Conservation (phyloP, 2,888 invertebrate genomes). For the Rugalucina vietnamica region DNA sequence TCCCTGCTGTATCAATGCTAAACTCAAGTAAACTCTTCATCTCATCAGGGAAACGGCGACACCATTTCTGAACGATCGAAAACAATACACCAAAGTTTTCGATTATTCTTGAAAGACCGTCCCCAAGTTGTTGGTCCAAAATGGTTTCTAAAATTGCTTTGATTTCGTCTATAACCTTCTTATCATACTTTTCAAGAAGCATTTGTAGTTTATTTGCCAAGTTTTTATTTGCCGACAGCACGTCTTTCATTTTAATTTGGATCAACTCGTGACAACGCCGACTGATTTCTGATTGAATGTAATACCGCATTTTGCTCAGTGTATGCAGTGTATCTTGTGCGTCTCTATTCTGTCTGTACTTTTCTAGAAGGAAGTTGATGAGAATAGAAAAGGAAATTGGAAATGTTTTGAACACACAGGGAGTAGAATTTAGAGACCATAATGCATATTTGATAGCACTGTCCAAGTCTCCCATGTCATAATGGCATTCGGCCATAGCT, state of each 20-base stretch:
- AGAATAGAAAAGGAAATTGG: not conserved
- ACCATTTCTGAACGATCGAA: not conserved
- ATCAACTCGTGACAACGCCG: not conserved
- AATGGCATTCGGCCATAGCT: not conserved
- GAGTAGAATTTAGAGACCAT: not conserved
- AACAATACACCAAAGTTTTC: not conserved
- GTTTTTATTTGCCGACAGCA: not conserved
- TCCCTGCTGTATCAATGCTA: not conserved
- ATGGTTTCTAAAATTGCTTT: not conserved
- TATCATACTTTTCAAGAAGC: not conserved
- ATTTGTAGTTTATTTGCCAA: not conserved
- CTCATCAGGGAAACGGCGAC: not conserved
- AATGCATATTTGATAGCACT: not conserved
- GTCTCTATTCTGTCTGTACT: not conserved
- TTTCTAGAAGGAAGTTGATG: not conserved
- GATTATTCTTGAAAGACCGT: not conserved
- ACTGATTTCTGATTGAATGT: not conserved
- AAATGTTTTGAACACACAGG: not conserved
- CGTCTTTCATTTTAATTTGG: not conserved
- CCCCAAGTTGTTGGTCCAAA: not conserved
- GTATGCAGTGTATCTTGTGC: not conserved
- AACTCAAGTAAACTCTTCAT: not conserved
- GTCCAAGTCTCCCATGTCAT: not conserved
- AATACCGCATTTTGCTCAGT: not conserved
- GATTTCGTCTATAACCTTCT: not conserved